Evolutionary conservation across 2,113 vertebrate species (phyloP).

Genomic region (Syrmaticus mikado): DNA sequence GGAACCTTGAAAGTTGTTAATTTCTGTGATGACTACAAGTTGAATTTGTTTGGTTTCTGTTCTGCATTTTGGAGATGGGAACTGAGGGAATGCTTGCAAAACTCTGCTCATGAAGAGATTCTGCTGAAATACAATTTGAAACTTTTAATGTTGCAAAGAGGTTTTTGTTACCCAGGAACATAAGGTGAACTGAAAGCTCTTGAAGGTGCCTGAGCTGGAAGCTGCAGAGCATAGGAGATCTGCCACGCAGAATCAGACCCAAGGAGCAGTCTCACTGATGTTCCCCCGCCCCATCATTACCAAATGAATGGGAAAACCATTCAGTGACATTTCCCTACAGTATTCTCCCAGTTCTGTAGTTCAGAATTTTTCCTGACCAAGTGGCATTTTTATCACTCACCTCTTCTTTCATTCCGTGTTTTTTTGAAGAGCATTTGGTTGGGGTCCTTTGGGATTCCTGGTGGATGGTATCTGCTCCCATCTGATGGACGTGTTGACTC

Average conservation of each 20-base stretch:
- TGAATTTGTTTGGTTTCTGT: not conserved
- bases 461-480: not conserved
- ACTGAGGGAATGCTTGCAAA: not conserved
- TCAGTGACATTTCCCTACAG: accelerated
- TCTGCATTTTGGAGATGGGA: not conserved
- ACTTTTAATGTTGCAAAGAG: not conserved
- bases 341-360: not conserved
- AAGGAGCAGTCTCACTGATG: not conserved
- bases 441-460: not conserved
- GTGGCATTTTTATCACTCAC: not conserved
- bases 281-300: accelerated
- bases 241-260: not conserved
- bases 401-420: not conserved
- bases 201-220: not conserved
- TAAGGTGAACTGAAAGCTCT: not conserved
- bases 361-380: not conserved
- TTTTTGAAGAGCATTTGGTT: not conserved
- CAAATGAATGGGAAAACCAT: not conserved
- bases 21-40: not conserved
- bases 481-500: not conserved
- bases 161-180: not conserved
- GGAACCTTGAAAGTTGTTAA: not conserved
- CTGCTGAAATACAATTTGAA: not conserved
- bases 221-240: accelerated
- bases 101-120: not conserved